These are phyloP conservation scores for Callimorpha dominula DNA, from an alignment of 2,888 invertebrate genomes.

Conservation along the genomic window DNA sequence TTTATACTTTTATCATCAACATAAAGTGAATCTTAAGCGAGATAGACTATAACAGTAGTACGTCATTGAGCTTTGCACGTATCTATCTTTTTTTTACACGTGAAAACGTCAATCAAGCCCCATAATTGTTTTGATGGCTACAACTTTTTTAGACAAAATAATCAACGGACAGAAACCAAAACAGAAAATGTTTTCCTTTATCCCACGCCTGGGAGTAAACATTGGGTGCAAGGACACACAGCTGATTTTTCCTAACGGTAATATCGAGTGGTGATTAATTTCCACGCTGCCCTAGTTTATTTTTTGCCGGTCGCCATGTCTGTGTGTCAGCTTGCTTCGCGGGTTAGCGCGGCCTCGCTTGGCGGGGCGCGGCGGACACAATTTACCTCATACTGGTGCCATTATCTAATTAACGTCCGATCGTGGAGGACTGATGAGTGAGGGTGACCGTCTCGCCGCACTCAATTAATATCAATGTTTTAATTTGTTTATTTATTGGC, in stretches of 20 bases:
- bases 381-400: conserved; percentile 51
- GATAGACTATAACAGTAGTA: no score
- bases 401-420: conserved; percentile 57
- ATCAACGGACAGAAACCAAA: background rate
- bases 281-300: conserved; percentile 7
- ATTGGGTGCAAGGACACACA: background rate
- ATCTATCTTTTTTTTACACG: no score
- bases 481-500: conserved; percentile 53
- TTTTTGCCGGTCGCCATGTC: background rate
- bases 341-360: background rate
- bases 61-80: no score
- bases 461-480: conserved; percentile 52
- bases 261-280: background rate
- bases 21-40: no score
- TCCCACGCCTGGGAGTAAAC: background rate
- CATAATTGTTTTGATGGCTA: background rate
- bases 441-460: conserved; percentile 24
- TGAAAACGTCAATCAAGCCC: background rate
- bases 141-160: background rate
- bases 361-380: conserved; percentile 27
- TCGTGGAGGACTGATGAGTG: conserved; percentile 10
- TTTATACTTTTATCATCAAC: no score
- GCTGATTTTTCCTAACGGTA: background rate
- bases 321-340: conserved; percentile 10
- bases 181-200: background rate